Conservation (phyloP, 92 coral and sea anemone species). For the Montipora capitata region DNA sequence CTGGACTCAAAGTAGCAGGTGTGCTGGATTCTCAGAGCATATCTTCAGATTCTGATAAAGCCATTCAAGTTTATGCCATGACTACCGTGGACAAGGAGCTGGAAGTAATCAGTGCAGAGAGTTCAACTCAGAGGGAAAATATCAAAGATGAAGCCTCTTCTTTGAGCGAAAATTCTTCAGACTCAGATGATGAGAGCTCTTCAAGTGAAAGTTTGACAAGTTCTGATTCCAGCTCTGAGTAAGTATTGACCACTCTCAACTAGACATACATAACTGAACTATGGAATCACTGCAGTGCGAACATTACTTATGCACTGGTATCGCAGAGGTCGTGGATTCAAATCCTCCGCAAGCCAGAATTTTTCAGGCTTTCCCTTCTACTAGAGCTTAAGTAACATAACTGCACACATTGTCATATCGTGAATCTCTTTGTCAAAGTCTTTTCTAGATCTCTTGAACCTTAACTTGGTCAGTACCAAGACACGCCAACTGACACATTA, state of each 20-base stretch:
- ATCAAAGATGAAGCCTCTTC: neutral
- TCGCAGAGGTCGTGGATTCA: too few species aligned
- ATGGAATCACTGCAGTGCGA: too few species aligned
- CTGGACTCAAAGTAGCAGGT: neutral
- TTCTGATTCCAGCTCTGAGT: constrained; percentile 55
- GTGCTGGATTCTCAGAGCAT: neutral
- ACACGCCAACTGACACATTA: too few species aligned
- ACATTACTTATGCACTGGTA: too few species aligned
- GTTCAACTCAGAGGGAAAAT: neutral
- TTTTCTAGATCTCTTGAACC: too few species aligned
- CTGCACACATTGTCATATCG: too few species aligned
- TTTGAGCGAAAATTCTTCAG: constrained; percentile 60
- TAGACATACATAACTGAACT: too few species aligned
- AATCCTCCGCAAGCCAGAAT: too few species aligned
- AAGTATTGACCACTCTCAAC: neutral
- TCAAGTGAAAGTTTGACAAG: constrained; percentile 56
- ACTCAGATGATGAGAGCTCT: constrained; percentile 64
- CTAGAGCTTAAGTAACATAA: too few species aligned
- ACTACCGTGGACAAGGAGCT: constrained; percentile 26
- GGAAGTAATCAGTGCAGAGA: neutral
- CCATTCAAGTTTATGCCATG: constrained; percentile 20
- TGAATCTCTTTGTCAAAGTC: too few species aligned
- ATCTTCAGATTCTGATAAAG: neutral
- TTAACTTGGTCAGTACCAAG: too few species aligned
- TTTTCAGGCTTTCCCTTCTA: too few species aligned